Conservation (phyloP, 2,888 invertebrate genomes). For the Ernsta delagoae region DNA sequence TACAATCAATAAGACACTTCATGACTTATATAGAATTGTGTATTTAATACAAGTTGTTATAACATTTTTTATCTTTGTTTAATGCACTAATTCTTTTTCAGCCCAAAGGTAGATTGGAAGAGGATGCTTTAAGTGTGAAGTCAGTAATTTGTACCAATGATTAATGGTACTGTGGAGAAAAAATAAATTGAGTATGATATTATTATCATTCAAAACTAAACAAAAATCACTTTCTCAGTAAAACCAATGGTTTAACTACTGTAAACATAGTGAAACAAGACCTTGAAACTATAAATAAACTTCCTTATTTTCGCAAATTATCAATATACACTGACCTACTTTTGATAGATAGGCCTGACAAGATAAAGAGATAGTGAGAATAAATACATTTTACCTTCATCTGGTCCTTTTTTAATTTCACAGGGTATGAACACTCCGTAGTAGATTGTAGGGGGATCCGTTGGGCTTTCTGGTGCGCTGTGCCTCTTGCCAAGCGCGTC, state of each 20-base stretch:
- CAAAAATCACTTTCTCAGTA: slow-evolving; percentile 1
- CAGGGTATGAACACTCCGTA: slow-evolving; percentile 84
- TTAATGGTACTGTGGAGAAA: no score
- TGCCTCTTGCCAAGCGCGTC: slow-evolving; percentile 65
- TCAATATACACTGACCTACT: slow-evolving; percentile 42
- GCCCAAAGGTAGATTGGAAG: no score
- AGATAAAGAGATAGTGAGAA: background rate
- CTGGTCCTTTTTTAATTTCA: slow-evolving; percentile 79
- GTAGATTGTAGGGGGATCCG: slow-evolving; percentile 67
- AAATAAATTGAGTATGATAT: no score
- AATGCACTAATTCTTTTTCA: no score
- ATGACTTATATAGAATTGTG: no score
- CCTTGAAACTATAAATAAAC: slow-evolving; percentile 36
- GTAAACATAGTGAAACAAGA: background rate
- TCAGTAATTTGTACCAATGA: no score
- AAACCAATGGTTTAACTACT: background rate
- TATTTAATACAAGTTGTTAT: no score
- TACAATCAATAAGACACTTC: no score
- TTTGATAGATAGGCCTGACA: slow-evolving; percentile 34
- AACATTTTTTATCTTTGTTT: no score
- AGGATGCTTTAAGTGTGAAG: no score
- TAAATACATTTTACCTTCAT: slow-evolving; percentile 66
- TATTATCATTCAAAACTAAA: background rate
- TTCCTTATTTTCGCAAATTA: slow-evolving; percentile 28
- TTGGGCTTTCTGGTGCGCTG: slow-evolving; percentile 59